Percentiles rank a stretch among this genome's conserved stretches.
Conservation (phyloP, 1,140 invertebrate genomes). For the Gyrodactylus bullatarudis region DNA sequence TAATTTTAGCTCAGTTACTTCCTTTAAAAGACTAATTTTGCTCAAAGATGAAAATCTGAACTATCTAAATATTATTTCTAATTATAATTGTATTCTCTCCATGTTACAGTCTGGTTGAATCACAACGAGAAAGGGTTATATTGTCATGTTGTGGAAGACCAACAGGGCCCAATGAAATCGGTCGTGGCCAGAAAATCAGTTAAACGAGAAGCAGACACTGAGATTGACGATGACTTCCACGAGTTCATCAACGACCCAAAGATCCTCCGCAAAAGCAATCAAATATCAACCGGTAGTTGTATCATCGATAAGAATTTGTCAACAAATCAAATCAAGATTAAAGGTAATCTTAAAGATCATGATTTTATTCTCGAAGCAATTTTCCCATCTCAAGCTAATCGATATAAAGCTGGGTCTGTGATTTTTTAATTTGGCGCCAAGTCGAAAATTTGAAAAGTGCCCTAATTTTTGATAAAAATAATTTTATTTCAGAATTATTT, state of each 20-base stretch:
- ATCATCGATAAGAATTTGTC: no score
- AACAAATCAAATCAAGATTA: neutral
- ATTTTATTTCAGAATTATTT: no score
- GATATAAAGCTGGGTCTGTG: no score
- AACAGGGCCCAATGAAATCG: neutral
- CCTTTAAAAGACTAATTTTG: no score
- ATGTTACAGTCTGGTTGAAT: neutral
- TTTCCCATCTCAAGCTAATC: neutral
- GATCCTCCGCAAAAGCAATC: neutral
- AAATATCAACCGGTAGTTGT: no score
- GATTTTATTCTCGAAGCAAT: neutral
- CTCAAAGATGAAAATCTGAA: no score
- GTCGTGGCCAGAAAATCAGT: neutral
- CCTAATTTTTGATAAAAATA: no score
- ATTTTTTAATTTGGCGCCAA: no score
- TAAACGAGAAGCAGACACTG: neutral
- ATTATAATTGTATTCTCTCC: no score
- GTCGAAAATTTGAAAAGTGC: no score
- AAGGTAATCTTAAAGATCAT: neutral
- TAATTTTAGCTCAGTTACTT: no score
- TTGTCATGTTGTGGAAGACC: neutral
- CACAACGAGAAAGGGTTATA: neutral
- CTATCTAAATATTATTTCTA: no score
- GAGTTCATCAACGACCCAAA: neutral
- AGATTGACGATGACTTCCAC: neutral